Base-by-base conservation (phyloP, 2,888 invertebrate species). In the Listrodromus nycthemerus region DNA sequence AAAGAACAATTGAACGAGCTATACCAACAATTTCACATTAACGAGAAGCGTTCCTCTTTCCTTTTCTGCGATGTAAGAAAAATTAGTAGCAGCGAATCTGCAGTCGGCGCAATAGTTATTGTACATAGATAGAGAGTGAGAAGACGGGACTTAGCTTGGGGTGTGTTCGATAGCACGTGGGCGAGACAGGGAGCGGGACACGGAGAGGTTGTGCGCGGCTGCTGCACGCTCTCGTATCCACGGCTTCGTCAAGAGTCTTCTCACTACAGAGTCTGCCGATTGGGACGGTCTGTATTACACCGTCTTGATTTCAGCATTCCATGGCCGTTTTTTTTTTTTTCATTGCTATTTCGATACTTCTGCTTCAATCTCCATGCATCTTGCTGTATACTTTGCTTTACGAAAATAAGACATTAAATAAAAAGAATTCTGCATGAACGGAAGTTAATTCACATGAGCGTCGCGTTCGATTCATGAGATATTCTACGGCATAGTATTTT, bases 221-320 rank as follows among this genome's bases (percentile, higher is more conserved):
- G 94, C 95, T 79, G 96, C 96, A 89, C 94, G 95, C 90, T 92
- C 94, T 94, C 95, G 95, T 94, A 96, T 96, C 93, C 95, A 95
- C 94, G 94, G 94, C 92, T 96, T 95, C 94, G 94, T 95, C 93
- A 95, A 95, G 92, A 95, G 94, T 91, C 95, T 96, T 84, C 94
- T 93, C 88, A 92, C 92, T 92, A 93, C 91, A 91, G 92, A 93
- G 88, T 89, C 92, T 82, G 90, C 92, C 90, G 92, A 92, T 91
- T 93, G 92, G 92, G 92, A 93, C 89, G 93, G 93, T 92, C 94
- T 94, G 92, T 93, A 92, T 92, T 86, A 86, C 88, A 83, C 69
- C 76, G 67, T 65, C 71, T 76, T 76, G 2, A 48, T 63, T 80
- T 66, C 71, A 66, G 16, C 78, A 48, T 50, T 67, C 10, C 27